Evolutionary conservation across 2,888 invertebrate genomes (phyloP), one percentile per base, ranked within the genome.

Genomic region (Sarcophaga rosellei): DNA sequence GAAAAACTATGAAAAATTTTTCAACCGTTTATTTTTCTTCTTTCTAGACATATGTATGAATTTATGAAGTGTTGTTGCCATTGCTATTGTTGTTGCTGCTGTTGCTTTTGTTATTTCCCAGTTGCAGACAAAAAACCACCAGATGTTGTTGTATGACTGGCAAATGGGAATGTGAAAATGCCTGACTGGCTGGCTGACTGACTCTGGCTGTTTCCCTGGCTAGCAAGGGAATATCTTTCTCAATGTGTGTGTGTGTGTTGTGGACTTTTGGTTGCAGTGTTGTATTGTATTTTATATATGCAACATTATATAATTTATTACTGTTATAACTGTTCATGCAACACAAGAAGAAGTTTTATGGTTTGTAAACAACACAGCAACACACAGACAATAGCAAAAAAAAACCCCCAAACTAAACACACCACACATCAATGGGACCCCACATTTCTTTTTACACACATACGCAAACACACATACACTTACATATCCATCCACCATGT

Each of bases 291-390:
- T 74, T 63, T 63, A 77, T 80, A 61, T 75, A 81, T 66, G 78
- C 81, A 81, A 81, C 83, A 78, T 84, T 75, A 78, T 78, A 74
- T 84, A 84, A 86, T 86, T 86, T 86, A 86, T 86, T 86, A 65
- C 75, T 74, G 86, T 44, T 75, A 78, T 77, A 76, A 80, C 80
- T 83, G n/a, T n/a, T 65, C 69, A 77, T 44, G 76, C 59, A 68
- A 72, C 80, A 61, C 59, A 70, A 21, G 76, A 59, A 68, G 65
- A 78, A 81, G 70, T 80, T 86, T 76, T 86, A 86, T 86, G 84
- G 78, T 74, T 86, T 84, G 86, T 84, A 78, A 86, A 86, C 11
- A 81, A 53, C 12, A 53, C 53, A 53, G 53, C 17, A 47, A 53
- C 12, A 12, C 10, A 53, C 12, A 47, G 20, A 74, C 53, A 78